Conservation (phyloP, 1,140 invertebrate species). For the Pissodes strobi region DNA sequence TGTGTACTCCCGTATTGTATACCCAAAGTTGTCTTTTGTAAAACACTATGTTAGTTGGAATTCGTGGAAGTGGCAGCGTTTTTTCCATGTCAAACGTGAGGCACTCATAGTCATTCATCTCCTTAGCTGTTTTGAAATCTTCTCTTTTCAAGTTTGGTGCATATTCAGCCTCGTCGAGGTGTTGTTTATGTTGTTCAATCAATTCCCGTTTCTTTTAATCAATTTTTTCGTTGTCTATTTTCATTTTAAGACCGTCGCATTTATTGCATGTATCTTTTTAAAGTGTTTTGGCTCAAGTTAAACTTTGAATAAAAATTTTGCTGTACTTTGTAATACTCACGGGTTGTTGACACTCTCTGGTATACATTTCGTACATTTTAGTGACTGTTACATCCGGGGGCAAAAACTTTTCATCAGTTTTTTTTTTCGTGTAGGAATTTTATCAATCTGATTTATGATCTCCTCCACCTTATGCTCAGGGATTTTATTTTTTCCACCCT, state of each 20-base stretch:
- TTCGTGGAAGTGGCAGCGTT: constrained; percentile 48
- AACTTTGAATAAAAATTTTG: background rate
- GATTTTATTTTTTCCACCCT: constrained; percentile 4
- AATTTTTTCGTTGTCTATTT: background rate
- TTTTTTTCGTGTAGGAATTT: constrained; percentile 3
- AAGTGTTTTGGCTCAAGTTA: background rate
- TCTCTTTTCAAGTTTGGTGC: constrained; percentile 3
- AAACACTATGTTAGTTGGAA: constrained; percentile 45
- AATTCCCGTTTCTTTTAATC: background rate
- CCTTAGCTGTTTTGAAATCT: constrained; percentile 24
- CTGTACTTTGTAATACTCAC: background rate
- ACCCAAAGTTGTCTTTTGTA: too few species aligned
- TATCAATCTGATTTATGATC: constrained; percentile 16
- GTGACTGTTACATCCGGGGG: background rate
- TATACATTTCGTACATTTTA: constrained; percentile 14
- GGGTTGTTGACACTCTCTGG: background rate
- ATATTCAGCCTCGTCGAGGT: background rate
- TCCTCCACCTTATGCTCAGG: constrained; percentile 1
- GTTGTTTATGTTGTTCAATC: background rate
- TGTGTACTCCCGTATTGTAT: constrained; percentile 43
- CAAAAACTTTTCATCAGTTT: constrained; percentile 5
- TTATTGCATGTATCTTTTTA: constrained; percentile 11
- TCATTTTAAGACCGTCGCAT: constrained; percentile 11
- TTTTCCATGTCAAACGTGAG: constrained; percentile 53
- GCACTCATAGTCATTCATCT: constrained; percentile 27